Percentiles rank a stretch among this genome's conserved stretches.
Conservation (phyloP, 2,113 vertebrate species). For the Rafetus swinhoei region DNA sequence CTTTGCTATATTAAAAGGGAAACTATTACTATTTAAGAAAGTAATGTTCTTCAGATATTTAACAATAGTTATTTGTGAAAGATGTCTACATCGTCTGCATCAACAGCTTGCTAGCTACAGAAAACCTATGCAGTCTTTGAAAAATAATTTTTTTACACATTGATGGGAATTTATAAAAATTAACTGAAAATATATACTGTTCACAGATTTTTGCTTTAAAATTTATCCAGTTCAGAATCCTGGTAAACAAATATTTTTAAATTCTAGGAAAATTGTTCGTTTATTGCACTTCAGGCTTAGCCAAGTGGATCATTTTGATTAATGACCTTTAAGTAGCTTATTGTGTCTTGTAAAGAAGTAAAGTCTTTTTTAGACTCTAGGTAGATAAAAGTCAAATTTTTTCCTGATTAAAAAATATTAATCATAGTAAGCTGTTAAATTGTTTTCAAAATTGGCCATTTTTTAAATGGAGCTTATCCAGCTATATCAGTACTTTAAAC, state of each 20-base stretch:
- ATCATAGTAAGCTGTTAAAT: constrained; percentile 82
- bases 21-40: background rate
- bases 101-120: constrained; percentile 29
- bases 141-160: constrained; percentile 45
- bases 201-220: background rate
- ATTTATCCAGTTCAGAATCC: background rate
- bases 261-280: background rate
- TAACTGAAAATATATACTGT: rapidly evolving
- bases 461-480: constrained; percentile 93
- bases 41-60: background rate
- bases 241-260: background rate
- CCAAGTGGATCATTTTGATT: background rate
- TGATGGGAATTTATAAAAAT: background rate
- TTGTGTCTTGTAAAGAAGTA: background rate
- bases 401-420: constrained; percentile 57
- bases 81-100: background rate
- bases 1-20: background rate
- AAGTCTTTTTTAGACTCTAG: background rate
- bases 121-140: constrained; percentile 32
- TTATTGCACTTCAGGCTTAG: background rate
- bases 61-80: background rate
- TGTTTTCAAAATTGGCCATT: constrained; percentile 89
- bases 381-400: constrained; percentile 35
- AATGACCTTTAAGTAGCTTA: background rate
- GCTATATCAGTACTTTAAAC: constrained; percentile 90